Evolutionary conservation across 2,888 invertebrate species (phyloP).

Genomic region (Ochlodes sylvanus): DNA sequence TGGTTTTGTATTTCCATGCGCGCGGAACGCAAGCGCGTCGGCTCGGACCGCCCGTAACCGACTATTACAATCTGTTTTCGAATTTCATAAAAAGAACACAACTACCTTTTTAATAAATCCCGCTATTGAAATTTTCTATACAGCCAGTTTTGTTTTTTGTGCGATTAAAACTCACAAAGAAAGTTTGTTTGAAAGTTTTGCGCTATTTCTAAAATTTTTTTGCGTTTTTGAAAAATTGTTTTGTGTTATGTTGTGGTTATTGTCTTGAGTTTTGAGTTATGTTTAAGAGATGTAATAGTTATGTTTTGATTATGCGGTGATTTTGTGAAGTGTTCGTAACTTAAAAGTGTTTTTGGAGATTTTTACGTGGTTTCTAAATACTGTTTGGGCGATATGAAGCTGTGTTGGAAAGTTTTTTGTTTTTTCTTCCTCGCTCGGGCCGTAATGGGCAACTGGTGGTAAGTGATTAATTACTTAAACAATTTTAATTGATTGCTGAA

Average conservation of each 20-base stretch:
- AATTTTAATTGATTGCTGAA: constrained; percentile 32
- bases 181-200: constrained; percentile 68
- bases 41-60: constrained; percentile 56
- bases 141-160: constrained; percentile 56
- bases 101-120: constrained; percentile 43
- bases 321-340: constrained; percentile 50
- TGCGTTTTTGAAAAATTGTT: constrained; percentile 53
- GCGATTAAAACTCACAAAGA: constrained; percentile 41
- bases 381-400: constrained; percentile 67
- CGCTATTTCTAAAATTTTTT: constrained; percentile 55
- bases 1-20: constrained; percentile 80
- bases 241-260: constrained; percentile 67
- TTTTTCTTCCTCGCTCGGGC: constrained; percentile 67
- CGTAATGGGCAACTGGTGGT: constrained; percentile 78
- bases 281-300: constrained; percentile 52
- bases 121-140: constrained; percentile 45
- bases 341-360: constrained; percentile 52
- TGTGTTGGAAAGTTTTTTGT: constrained; percentile 74
- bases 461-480: constrained; percentile 53
- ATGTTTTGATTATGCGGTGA: constrained; percentile 55
- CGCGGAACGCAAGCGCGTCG: constrained; percentile 73
- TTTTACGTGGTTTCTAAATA: constrained; percentile 41
- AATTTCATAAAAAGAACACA: constrained; percentile 60
- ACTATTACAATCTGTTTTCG: constrained; percentile 53
- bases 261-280: constrained; percentile 63